Base-by-base conservation (phyloP, 2,888 invertebrate species). In the Epiblema foenella region DNA sequence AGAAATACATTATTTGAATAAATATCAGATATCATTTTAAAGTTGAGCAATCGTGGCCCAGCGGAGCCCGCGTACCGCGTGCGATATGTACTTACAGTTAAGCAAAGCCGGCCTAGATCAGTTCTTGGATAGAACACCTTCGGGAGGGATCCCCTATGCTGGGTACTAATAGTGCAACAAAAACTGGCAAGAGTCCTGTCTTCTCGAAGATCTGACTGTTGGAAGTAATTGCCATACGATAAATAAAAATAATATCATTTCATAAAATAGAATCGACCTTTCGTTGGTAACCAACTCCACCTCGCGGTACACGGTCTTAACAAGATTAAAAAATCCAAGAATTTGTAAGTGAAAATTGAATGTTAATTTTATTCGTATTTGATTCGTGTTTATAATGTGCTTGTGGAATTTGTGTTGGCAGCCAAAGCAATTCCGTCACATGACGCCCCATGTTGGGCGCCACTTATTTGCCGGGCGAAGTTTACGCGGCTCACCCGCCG, bases 381-480 rank as follows among this genome's bases (percentile, higher is more conserved):
- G 24, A 73, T 69, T 72, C 37, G 73, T 74, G 68, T 73, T 70
- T 54, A 74, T 76, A 76, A 78, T 79, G 76, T 75, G 75, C 75
- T 77, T 60, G 68, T 68, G 62, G 74, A 68, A 73, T 75, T 75
- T 69, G 76, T 75, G 74, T 77, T 74, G 71, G 76, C 74, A 76
- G 76, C 77, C 66, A 37, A 51, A 65, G 60, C 68, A 75, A 75
- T 74, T 73, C 73, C 72, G 73, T 67, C 62, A 71, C 65, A 70
- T 62, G 62, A 29, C 62, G 62, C 51, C 78, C 79, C 79, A 74
- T 75, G 78, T 72, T 78, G 79, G 78, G 81, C 75, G 79, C 75
- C 79, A 77, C 17, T 77, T 85, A 80, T 88, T 87, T 86, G 80
- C 69, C 52, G 68, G 79, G 76, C 78, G 79, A 86, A 86, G 79